Evolutionary conservation across 1,140 invertebrate genomes (phyloP), one percentile per base, ranked within the genome.

Genomic region (Nephila pilipes): DNA sequence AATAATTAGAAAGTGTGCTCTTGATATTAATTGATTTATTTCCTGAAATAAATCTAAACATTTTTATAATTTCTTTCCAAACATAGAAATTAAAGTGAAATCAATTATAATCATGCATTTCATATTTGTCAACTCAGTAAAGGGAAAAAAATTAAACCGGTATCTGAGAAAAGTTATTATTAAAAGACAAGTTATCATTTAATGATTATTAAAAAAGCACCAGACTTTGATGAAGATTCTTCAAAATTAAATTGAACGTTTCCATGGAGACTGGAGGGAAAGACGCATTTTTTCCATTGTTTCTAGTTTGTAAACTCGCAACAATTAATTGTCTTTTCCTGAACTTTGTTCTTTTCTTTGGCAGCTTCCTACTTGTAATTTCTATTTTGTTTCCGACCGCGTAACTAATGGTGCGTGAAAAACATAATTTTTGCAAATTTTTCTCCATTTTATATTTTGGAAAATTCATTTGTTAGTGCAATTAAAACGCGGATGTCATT

Each of bases 241-340:
- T 75, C 65, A 75, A 75, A 75, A 32, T 75, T 75, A 75, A 75
- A 75, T 75, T 75, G 65, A 75, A 75, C 18, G 65, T 75, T 75
- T 75, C 65, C 65, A 75, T 75, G 65, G 29, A 18, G 29, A 75
- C 20, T 1, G 5, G 25, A 16, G 65, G 14, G 4, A 75, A 5
- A 46, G 46, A 10, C 6, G 46, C 46, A 75, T 29, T 36, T 75
- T 36, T 75, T 75, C 25, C 16, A 32, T 36, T 29, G 29, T 75
- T 75, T 36, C 65, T 75, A 75, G 65, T 75, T 75, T 75, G 65
- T 75, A 75, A 75, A 75, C 32, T 75, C 14, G 29, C 65, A 32
- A 75, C 65, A 75, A 75, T 75, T 75, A 75, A 75, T 75, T 75
- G 65, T 75, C 65, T 29, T 25, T 75, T 20, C 25, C 65, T 18